Percentiles rank a stretch among this genome's conserved stretches.
These are phyloP conservation scores for Polydrusus pterygomalis DNA, from an alignment of 2,888 invertebrate species.

Conservation along the genomic window DNA sequence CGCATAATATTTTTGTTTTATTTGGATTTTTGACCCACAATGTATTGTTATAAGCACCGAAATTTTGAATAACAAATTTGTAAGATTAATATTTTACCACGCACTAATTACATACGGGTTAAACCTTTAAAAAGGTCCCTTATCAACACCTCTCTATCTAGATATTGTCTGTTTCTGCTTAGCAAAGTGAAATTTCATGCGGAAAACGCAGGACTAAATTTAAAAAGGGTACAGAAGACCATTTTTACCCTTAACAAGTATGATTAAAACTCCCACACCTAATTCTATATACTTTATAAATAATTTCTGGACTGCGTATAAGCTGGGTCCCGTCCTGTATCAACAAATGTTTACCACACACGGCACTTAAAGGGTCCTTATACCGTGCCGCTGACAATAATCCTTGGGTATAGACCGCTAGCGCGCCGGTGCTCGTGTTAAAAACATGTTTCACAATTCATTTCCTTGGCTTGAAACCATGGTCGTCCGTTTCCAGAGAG, in stretches of 20 bases:
- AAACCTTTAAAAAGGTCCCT: too few species aligned
- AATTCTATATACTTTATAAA: not conserved
- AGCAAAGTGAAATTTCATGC: not conserved
- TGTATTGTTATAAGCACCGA: too few species aligned
- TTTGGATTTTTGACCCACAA: too few species aligned
- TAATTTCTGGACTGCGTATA: not conserved
- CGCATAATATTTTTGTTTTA: too few species aligned
- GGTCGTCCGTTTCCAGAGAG: too few species aligned
- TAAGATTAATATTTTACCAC: too few species aligned
- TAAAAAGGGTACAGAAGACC: conserved; percentile 10
- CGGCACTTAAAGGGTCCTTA: conserved; percentile 26
- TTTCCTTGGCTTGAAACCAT: too few species aligned
- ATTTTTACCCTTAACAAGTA: not conserved
- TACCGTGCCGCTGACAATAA: not conserved
- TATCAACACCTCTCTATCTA: too few species aligned
- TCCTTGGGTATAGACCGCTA: not conserved
- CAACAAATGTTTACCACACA: conserved; percentile 29
- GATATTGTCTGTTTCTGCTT: not conserved
- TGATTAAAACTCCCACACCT: not conserved
- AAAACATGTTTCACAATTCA: too few species aligned
- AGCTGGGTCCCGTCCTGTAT: conserved; percentile 15
- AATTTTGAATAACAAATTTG: too few species aligned
- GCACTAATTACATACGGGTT: too few species aligned
- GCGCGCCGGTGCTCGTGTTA: too few species aligned
- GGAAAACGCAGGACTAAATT: not conserved